phyloP scores from a whole-genome alignment of 2,797 vertebrate species.

The Chiropotes sagulatus region DNA sequence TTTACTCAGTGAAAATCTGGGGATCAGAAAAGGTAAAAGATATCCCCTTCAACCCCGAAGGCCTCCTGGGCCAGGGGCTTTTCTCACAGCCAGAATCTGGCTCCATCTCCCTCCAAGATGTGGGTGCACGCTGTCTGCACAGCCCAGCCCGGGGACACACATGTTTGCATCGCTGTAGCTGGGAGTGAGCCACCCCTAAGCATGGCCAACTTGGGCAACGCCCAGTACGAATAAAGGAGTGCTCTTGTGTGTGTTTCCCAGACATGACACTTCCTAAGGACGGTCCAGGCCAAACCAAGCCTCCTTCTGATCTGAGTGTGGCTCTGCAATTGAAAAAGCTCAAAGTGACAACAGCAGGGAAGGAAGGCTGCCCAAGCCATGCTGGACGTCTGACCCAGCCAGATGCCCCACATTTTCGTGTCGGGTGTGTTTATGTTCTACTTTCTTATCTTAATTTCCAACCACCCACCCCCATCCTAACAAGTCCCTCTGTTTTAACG shows the following conservation, averaged over 20 bases:
- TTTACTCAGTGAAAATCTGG: conserved; percentile 55
- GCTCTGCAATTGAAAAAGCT: background rate
- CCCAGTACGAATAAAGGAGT: background rate
- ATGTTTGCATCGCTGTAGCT: background rate
- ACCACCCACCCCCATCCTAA: background rate
- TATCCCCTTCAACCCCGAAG: background rate
- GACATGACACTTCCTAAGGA: background rate
- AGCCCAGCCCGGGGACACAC: background rate
- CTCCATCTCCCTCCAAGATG: background rate
- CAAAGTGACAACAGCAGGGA: background rate
- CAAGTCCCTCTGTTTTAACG: conserved; percentile 11
- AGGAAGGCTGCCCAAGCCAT: background rate
- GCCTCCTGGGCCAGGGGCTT: background rate
- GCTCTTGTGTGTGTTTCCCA: background rate
- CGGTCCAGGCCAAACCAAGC: background rate
- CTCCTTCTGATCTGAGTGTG: background rate
- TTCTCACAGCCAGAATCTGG: background rate
- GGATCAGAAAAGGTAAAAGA: conserved; percentile 31
- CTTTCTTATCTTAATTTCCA: background rate
- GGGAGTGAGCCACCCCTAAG: background rate
- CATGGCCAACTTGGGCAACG: background rate
- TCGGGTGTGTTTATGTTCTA: background rate
- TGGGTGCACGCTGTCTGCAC: background rate
- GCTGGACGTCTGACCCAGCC: background rate
- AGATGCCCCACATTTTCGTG: background rate